Conservation (phyloP, 2,113 vertebrate genomes). For the Channa maculata region DNA sequence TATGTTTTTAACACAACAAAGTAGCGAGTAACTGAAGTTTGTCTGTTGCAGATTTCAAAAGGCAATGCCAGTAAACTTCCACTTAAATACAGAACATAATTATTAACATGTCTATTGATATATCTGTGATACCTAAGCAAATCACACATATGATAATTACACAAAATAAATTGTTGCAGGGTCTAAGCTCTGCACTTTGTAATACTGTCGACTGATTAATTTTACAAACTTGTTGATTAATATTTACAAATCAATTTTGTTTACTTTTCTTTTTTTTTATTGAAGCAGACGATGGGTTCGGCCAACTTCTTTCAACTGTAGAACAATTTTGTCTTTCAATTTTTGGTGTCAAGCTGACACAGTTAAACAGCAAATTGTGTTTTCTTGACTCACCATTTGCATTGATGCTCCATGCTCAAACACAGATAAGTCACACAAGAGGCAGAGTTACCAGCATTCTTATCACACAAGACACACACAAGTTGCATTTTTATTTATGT, state of each 20-base stretch:
- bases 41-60: too few species aligned
- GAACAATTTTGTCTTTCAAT: constrained; percentile 25
- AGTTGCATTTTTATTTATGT: too few species aligned
- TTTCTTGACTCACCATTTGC: constrained; percentile 40
- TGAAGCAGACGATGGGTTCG: neutral
- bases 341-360: constrained; percentile 22
- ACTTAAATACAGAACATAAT: too few species aligned
- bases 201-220: neutral
- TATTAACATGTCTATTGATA: too few species aligned
- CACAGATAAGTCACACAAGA: neutral
- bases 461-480: too few species aligned
- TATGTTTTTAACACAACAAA: constrained; percentile 8
- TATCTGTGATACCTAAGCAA: too few species aligned
- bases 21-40: neutral
- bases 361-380: constrained; percentile 42
- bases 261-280: neutral
- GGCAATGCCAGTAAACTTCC: too few species aligned
- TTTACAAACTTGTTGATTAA: neutral
- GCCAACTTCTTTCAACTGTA: neutral
- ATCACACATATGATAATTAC: too few species aligned
- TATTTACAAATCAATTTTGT: neutral
- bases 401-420: neutral
- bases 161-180: neutral
- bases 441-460: constrained; percentile 6
- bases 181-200: neutral